Percentiles rank a stretch among this genome's conserved stretches.
These are phyloP conservation scores for Nothocercus julius DNA, from an alignment of 2,113 vertebrate genomes.

Conservation along the genomic window DNA sequence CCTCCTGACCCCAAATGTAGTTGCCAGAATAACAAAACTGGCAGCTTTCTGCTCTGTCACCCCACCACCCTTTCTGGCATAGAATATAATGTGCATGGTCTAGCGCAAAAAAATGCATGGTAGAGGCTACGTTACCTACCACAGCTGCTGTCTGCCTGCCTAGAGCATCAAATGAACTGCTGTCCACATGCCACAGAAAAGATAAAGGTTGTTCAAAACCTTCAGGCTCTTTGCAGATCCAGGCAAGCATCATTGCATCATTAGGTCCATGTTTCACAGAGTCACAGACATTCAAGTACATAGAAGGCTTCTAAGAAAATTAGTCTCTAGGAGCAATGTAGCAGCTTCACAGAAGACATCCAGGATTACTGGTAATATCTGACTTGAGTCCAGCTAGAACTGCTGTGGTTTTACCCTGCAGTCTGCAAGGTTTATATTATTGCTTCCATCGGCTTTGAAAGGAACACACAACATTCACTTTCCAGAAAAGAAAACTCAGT, in stretches of 20 bases:
- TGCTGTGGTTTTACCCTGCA: neutral
- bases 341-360: neutral
- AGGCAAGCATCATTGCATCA: neutral
- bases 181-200: rapidly evolving
- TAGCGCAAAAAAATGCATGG: neutral
- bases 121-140: neutral
- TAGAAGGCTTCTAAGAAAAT: neutral
- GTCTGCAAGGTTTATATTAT: neutral
- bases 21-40: neutral
- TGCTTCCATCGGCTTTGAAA: neutral
- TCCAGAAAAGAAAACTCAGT: neutral
- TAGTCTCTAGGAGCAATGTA: neutral
- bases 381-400: neutral
- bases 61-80: neutral
- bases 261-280: neutral
- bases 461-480: neutral
- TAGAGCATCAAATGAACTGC: neutral
- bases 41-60: neutral
- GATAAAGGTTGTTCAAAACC: neutral
- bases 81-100: neutral
- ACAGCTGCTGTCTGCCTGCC: rapidly evolving
- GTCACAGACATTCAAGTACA: neutral
- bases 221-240: neutral
- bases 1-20: neutral
- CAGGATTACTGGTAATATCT: neutral